Conservation (phyloP, 2,888 invertebrate genomes). For the Papilio elwesi region DNA sequence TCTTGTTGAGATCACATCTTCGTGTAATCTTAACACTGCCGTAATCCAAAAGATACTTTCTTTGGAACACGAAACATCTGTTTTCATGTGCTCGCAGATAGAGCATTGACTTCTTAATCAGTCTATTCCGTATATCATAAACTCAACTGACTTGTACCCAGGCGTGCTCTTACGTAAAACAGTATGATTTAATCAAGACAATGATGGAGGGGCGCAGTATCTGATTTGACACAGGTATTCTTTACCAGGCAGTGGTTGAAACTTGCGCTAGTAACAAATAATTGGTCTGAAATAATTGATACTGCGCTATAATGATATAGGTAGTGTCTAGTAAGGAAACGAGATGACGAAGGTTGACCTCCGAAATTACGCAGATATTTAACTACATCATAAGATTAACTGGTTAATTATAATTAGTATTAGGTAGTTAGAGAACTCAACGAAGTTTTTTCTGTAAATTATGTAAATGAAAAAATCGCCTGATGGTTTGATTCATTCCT, state of each 20-base stretch:
- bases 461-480: too few relatives aligned
- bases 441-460: too few relatives aligned
- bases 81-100: too few relatives aligned
- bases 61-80: too few relatives aligned
- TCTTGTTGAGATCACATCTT: not conserved
- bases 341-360: not conserved
- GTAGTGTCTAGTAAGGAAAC: not conserved
- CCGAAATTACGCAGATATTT: not conserved
- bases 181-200: not conserved
- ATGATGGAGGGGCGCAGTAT: not conserved
- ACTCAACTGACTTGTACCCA: too few relatives aligned
- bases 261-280: conserved; percentile 17
- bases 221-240: not conserved
- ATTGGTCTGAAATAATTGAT: conserved; percentile 12
- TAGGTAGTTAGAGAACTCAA: too few relatives aligned
- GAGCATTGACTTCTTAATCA: too few relatives aligned
- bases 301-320: not conserved
- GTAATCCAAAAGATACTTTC: too few relatives aligned
- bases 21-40: too few relatives aligned
- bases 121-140: not conserved
- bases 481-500: too few relatives aligned
- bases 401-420: too few relatives aligned
- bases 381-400: not conserved
- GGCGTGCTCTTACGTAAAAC: not conserved
- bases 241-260: not conserved